phyloP scores from a whole-genome alignment of 1,140 invertebrate species.

The Pseudomyrmex dendroicus region DNA sequence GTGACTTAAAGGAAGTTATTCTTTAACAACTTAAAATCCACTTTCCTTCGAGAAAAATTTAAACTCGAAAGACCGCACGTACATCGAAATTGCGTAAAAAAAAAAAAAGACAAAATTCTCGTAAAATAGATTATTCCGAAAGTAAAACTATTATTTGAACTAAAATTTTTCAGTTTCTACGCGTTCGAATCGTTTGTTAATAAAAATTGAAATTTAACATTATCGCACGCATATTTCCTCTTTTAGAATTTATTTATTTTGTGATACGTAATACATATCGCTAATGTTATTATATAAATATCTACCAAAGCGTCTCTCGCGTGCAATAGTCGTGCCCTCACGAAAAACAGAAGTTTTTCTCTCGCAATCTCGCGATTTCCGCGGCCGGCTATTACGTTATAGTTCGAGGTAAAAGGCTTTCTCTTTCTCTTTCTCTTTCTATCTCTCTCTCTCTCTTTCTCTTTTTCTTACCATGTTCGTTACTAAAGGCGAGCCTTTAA shows the following conservation, averaged over 20 bases:
- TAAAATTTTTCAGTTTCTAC: neutral
- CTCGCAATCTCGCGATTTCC: slow-evolving; percentile 44
- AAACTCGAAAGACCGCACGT: neutral
- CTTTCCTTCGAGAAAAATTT: neutral
- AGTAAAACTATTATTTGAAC: neutral
- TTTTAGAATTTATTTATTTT: neutral
- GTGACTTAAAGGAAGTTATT: slow-evolving; percentile 29
- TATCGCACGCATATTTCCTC: neutral
- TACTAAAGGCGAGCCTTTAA: slow-evolving; percentile 32
- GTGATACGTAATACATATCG: neutral
- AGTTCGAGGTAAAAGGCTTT: slow-evolving; percentile 38
- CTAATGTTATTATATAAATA: slow-evolving; percentile 8
- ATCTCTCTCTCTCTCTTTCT: neutral
- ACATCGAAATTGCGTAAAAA: slow-evolving; percentile 3
- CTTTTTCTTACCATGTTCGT: neutral
- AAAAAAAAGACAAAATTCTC: neutral
- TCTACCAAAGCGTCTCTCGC: neutral
- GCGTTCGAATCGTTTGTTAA: no score
- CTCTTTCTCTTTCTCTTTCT: neutral
- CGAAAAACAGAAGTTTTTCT: slow-evolving; percentile 15
- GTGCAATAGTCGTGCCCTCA: no score
- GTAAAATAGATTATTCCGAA: neutral
- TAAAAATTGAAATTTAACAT: no score
- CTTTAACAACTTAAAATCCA: slow-evolving; percentile 43
- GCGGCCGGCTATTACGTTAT: slow-evolving; percentile 24